These are phyloP conservation scores for Philereme transversata DNA, from an alignment of 2,888 invertebrate species.

Conservation along the genomic window DNA sequence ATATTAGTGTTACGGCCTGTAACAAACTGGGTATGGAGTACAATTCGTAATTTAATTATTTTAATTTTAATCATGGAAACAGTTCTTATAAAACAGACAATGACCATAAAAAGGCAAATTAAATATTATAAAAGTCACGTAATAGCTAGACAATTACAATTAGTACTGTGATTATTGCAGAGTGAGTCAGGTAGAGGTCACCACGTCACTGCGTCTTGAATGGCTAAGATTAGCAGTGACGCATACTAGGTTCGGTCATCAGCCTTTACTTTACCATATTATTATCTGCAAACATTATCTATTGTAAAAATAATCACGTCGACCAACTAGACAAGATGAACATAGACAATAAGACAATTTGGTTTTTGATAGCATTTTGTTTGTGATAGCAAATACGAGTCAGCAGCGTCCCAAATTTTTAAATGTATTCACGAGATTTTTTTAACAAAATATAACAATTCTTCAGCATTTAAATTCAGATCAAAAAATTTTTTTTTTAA, in stretches of 20 bases:
- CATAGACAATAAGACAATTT: background rate
- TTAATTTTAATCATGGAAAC: background rate
- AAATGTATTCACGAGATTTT: too few species aligned
- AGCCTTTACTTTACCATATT: too few species aligned
- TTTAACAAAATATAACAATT: too few species aligned
- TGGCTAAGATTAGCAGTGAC: slow-evolving; percentile 73
- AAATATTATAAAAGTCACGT: slow-evolving; percentile 30
- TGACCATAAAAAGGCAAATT: slow-evolving; percentile 13
- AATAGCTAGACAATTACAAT: slow-evolving; percentile 45
- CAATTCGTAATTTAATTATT: too few species aligned
- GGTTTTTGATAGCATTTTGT: too few species aligned
- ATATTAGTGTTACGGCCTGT: too few species aligned
- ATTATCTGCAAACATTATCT: slow-evolving; percentile 1
- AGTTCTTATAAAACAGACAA: background rate
- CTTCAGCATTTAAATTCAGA: too few species aligned
- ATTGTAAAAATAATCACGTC: slow-evolving; percentile 6
- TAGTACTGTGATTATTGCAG: slow-evolving; percentile 29
- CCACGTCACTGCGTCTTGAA: slow-evolving; percentile 52
- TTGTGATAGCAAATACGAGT: too few species aligned
- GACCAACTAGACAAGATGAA: background rate
- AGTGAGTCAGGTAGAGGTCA: slow-evolving; percentile 65
- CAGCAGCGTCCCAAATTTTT: too few species aligned
- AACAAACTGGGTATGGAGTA: too few species aligned
- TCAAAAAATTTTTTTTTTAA: too few species aligned
- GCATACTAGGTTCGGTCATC: slow-evolving; percentile 60